A percentile compares a stretch with the other conserved stretches of the same genome.
phyloP scores from a whole-genome alignment of 1,140 invertebrate species.

The Matsumurasca onukii region DNA sequence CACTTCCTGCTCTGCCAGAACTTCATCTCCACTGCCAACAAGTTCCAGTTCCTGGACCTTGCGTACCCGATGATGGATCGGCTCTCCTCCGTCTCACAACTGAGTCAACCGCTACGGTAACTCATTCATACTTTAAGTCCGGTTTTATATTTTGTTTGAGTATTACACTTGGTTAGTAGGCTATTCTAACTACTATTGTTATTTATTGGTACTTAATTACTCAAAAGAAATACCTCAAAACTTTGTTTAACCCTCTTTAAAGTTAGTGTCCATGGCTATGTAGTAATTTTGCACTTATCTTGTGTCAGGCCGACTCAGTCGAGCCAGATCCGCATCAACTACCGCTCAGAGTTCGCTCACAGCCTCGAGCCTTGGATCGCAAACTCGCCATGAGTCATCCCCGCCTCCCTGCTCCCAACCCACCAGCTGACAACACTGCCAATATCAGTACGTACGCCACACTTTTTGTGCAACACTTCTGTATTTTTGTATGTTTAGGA shows the following conservation, averaged over 20 bases:
- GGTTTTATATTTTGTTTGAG: not conserved
- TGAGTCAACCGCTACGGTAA: slow-evolving; percentile 64
- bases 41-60: slow-evolving; percentile 70
- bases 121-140: not conserved
- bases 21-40: slow-evolving; percentile 65
- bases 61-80: slow-evolving; percentile 66
- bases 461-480: not conserved
- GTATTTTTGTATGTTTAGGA: not conserved
- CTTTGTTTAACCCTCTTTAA: too few relatives aligned
- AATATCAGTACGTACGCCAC: not conserved
- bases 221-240: too few relatives aligned
- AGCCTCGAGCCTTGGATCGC: slow-evolving; percentile 62
- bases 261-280: too few relatives aligned
- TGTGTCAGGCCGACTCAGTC: slow-evolving; percentile 57
- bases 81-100: slow-evolving; percentile 60
- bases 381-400: slow-evolving; percentile 31
- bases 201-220: too few relatives aligned
- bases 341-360: slow-evolving; percentile 62
- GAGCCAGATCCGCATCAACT: slow-evolving; percentile 62
- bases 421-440: not conserved
- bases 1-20: slow-evolving; percentile 66
- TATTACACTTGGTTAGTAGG: not conserved
- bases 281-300: too few relatives aligned
- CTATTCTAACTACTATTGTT: not conserved
- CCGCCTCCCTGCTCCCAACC: not conserved